Conservation (phyloP, 2,113 vertebrate species). For the Hystrix brachyura region DNA sequence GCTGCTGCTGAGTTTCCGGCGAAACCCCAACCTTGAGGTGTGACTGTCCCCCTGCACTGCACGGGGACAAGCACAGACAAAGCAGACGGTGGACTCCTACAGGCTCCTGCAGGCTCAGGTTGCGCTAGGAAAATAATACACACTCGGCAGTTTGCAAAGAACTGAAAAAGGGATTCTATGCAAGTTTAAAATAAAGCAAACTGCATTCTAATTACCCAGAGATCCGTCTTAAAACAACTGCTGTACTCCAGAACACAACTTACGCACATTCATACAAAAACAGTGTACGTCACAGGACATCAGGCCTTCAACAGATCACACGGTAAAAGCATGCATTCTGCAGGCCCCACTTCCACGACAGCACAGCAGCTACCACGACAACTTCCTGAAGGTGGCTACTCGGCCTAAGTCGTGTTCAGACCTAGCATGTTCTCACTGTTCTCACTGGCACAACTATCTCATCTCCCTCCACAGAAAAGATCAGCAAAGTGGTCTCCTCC, state of each 20-base stretch:
- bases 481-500: background rate
- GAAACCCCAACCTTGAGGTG: background rate
- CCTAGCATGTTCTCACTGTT: constrained; percentile 27
- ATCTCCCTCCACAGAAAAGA: background rate
- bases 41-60: background rate
- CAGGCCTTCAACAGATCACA: background rate
- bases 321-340: background rate
- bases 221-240: background rate
- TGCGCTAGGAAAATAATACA: background rate
- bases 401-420: constrained; percentile 63
- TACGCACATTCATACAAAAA: background rate
- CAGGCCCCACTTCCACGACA: background rate
- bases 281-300: background rate
- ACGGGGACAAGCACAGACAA: background rate
- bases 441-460: constrained; percentile 13
- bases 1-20: background rate
- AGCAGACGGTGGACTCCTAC: background rate
- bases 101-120: background rate
- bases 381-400: constrained; percentile 63
- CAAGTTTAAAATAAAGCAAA: background rate
- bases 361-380: constrained; percentile 43
- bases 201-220: background rate
- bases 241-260: background rate
- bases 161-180: background rate
- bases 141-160: background rate